Percentiles rank a stretch among this genome's conserved stretches.
Evolutionary conservation across 2,113 vertebrate species (phyloP).

Genomic region (Empidonax alnorum): DNA sequence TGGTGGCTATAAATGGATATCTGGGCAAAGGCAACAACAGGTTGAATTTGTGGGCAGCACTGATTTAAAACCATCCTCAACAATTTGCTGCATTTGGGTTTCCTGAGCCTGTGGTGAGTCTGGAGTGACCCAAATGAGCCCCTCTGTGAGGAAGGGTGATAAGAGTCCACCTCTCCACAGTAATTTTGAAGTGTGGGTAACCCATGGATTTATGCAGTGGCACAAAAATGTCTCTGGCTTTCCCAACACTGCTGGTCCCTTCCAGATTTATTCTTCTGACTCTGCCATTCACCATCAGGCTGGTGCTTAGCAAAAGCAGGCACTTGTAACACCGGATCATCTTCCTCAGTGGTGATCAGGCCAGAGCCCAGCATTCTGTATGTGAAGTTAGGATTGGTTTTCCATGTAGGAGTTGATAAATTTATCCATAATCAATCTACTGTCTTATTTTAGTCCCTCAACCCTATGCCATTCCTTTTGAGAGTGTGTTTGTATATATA

Average conservation of each 20-base stretch:
- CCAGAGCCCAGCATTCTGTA: not conserved
- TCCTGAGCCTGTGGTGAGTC: not conserved
- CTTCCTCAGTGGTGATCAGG: not conserved
- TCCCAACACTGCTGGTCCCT: fast-evolving
- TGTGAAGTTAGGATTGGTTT: not conserved
- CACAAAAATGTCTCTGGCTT: not conserved
- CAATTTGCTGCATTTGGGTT: not conserved
- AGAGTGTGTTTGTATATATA: fast-evolving
- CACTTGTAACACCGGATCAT: not conserved
- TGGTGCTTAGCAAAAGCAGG: not conserved
- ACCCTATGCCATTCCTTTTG: not conserved
- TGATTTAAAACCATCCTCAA: not conserved
- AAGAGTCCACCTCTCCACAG: not conserved
- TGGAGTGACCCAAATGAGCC: not conserved
- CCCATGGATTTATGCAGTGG: not conserved
- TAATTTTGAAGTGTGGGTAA: not conserved
- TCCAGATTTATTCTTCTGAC: not conserved
- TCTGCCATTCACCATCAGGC: not conserved
- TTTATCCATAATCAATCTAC: not conserved
- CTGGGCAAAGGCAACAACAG: not conserved
- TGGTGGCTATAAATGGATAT: not conserved
- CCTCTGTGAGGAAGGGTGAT: not conserved
- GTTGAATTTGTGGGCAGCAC: not conserved
- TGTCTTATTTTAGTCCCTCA: not conserved
- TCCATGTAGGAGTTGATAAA: not conserved